phyloP scores from a whole-genome alignment of 1,140 invertebrate species.

The Eumaeus atala region DNA sequence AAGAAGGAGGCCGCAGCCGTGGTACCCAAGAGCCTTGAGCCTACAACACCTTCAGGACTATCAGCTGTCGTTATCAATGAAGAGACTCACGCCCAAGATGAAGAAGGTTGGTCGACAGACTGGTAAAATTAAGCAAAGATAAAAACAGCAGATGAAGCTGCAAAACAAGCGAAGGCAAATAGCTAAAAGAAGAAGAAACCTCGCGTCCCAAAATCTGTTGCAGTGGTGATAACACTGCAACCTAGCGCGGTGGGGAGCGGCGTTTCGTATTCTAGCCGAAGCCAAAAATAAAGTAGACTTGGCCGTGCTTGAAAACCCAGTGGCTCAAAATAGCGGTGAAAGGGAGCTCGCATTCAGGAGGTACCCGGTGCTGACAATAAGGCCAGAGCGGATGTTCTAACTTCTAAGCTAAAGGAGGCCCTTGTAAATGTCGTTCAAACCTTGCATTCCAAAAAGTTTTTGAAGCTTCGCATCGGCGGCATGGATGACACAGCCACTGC shows the following conservation, averaged over 20 bases:
- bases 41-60: neutral
- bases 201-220: slow-evolving; percentile 9
- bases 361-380: too few relatives aligned
- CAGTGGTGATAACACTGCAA: slow-evolving; percentile 18
- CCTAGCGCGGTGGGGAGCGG: slow-evolving; percentile 14
- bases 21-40: too few relatives aligned
- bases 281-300: slow-evolving; percentile 10
- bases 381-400: slow-evolving; percentile 21
- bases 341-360: slow-evolving; percentile 22
- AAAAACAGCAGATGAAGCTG: neutral
- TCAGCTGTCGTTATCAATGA: too few relatives aligned
- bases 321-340: too few relatives aligned
- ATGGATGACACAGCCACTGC: slow-evolving; percentile 16
- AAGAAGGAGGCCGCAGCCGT: neutral
- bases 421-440: neutral
- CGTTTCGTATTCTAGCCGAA: slow-evolving; percentile 10
- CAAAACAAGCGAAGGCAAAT: too few relatives aligned
- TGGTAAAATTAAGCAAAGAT: neutral
- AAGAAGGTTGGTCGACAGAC: too few relatives aligned
- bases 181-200: slow-evolving; percentile 11
- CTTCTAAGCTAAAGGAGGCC: slow-evolving; percentile 6
- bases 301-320: neutral
- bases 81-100: neutral
- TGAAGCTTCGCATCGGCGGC: slow-evolving; percentile 1
- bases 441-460: slow-evolving; percentile 10